Evolutionary conservation across 2,797 vertebrate genomes (phyloP).

Genomic region (Poecilia gillii): DNA sequence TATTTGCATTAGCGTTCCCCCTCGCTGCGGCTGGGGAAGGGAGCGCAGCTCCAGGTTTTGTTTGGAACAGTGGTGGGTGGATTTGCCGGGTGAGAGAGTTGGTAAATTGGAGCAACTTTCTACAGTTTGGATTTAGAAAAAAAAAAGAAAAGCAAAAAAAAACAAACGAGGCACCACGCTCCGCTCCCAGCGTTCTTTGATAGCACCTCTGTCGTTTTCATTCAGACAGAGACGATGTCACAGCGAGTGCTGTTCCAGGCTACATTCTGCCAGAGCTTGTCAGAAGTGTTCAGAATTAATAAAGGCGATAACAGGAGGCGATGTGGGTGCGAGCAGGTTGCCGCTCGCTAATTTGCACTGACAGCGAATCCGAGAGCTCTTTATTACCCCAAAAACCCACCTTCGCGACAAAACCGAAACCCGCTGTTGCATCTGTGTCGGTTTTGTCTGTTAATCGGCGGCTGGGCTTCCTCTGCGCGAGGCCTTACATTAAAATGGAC

Average conservation of each 20-base stretch:
- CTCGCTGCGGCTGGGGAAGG: conserved; percentile 27
- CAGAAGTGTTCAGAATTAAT: conserved; percentile 63
- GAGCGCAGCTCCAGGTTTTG: conserved; percentile 42
- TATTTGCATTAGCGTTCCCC: conserved; percentile 64
- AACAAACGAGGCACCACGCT: not conserved
- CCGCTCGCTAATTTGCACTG: conserved; percentile 46
- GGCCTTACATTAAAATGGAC: not conserved
- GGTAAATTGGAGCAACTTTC: conserved; percentile 44
- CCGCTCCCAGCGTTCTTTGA: conserved; percentile 38
- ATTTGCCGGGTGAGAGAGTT: conserved; percentile 27
- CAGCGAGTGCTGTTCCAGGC: conserved; percentile 38
- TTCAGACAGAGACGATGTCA: conserved; percentile 12
- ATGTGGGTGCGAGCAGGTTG: conserved; percentile 23
- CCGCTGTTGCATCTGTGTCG: not conserved
- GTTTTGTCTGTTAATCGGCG: conserved; percentile 1
- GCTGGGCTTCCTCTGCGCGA: not conserved
- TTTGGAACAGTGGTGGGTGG: conserved; percentile 45
- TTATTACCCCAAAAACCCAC: conserved; percentile 15
- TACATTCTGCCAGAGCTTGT: conserved; percentile 55
- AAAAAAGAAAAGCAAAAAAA: not conserved
- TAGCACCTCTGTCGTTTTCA: conserved; percentile 21
- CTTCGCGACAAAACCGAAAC: conserved; percentile 6
- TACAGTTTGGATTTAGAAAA: conserved; percentile 7
- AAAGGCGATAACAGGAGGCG: conserved; percentile 33
- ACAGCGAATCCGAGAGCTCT: conserved; percentile 43